Percentiles rank a stretch among this genome's conserved stretches.
These are phyloP conservation scores for Verasper variegatus DNA, from an alignment of 2,113 vertebrate species.

Conservation along the genomic window DNA sequence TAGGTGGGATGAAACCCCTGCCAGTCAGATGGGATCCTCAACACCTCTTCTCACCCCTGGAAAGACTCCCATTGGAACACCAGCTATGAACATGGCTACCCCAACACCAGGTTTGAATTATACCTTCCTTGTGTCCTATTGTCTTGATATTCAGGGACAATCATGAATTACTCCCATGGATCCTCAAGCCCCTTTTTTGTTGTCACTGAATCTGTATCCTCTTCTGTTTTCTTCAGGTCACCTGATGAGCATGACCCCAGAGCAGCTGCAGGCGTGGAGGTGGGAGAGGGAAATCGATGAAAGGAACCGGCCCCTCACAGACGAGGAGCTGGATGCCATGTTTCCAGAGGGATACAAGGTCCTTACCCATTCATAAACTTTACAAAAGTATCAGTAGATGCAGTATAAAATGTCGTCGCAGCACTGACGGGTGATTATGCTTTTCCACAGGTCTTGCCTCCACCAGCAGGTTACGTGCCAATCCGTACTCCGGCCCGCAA, in stretches of 20 bases:
- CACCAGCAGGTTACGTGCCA: constrained; percentile 96
- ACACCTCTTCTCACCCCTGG: constrained; percentile 96
- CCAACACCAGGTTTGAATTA: constrained; percentile 90
- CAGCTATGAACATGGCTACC: constrained; percentile 99
- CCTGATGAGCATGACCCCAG: constrained; percentile 99
- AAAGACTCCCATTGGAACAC: constrained; percentile 97
- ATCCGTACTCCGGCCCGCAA: constrained; percentile 98
- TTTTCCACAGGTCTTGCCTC: constrained; percentile 89
- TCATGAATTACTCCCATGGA: no score
- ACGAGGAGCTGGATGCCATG: constrained; percentile 98
- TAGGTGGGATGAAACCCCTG: constrained; percentile 97
- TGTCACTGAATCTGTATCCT: not conserved
- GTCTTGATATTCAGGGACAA: no score
- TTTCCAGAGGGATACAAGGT: constrained; percentile 99
- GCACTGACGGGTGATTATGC: not conserved
- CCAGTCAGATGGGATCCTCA: constrained; percentile 97
- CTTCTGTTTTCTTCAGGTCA: constrained; percentile 84
- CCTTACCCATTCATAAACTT: not conserved
- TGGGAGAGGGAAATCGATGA: constrained; percentile 99
- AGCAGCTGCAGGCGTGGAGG: constrained; percentile 97
- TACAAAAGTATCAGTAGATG: not conserved
- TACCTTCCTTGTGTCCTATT: not conserved
- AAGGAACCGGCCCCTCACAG: constrained; percentile 95
- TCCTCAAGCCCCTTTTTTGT: not conserved
- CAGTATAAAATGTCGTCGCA: not conserved